phyloP scores from a whole-genome alignment of 2,113 vertebrate species.

The Rynchops niger region DNA sequence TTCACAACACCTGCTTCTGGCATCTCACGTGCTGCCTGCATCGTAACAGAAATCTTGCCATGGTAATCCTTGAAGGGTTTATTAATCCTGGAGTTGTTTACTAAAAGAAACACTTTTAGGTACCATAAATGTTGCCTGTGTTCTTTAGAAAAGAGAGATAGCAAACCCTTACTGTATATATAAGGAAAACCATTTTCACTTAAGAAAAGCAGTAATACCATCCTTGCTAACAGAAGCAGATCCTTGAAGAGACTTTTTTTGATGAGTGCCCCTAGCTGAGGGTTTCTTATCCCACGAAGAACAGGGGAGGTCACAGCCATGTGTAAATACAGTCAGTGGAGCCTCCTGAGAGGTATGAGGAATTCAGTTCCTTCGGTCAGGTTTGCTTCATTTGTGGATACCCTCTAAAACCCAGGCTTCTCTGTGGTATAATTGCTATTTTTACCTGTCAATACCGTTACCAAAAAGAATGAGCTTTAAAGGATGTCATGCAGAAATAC shows the following conservation, averaged over 20 bases:
- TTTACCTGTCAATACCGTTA: background rate
- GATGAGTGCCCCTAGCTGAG: background rate
- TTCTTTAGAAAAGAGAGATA: background rate
- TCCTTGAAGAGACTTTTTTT: background rate
- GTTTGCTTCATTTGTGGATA: background rate
- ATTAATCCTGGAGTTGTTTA: background rate
- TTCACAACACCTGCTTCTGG: background rate
- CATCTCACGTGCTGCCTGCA: rapidly evolving
- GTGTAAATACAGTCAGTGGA: background rate
- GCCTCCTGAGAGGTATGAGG: background rate
- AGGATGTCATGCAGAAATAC: background rate
- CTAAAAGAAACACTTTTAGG: background rate
- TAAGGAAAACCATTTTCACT: background rate
- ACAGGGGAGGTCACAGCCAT: background rate
- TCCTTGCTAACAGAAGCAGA: background rate
- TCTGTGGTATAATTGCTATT: background rate
- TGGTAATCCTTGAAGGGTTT: background rate
- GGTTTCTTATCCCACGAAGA: background rate
- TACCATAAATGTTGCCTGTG: background rate
- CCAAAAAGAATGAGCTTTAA: background rate
- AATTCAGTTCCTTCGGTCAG: rapidly evolving
- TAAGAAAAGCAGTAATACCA: background rate
- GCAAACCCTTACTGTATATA: background rate
- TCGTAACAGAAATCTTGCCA: background rate
- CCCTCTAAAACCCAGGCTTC: background rate